Conservation (phyloP, 2,888 invertebrate species). For the Chrysopilus asiliformis region DNA sequence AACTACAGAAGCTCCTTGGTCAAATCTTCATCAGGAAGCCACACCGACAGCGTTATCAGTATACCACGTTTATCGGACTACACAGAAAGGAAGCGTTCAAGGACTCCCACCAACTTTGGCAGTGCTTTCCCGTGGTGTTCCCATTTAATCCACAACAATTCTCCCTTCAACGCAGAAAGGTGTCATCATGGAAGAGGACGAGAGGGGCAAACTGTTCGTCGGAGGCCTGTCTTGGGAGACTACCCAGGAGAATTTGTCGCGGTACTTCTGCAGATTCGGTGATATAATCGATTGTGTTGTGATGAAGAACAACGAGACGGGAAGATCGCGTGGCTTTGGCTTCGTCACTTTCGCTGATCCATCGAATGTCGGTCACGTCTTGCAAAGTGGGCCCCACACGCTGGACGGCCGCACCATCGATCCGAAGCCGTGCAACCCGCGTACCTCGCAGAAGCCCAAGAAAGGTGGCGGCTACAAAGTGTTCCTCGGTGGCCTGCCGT, state of each 20-base stretch:
- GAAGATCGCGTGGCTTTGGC: slow-evolving; percentile 89
- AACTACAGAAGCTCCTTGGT: too few relatives aligned
- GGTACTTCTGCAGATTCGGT: slow-evolving; percentile 85
- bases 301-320: slow-evolving; percentile 96
- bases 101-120: too few relatives aligned
- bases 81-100: too few relatives aligned
- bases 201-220: slow-evolving; percentile 74
- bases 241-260: slow-evolving; percentile 63
- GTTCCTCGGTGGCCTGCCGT: slow-evolving; percentile 92
- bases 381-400: slow-evolving; percentile 85
- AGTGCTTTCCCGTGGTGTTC: slow-evolving; percentile 6
- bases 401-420: slow-evolving; percentile 88
- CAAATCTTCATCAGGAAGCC: too few relatives aligned
- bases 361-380: slow-evolving; percentile 74
- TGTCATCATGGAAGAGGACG: slow-evolving; percentile 35
- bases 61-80: too few relatives aligned
- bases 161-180: slow-evolving; percentile 6
- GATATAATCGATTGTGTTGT: slow-evolving; percentile 96
- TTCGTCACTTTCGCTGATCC: slow-evolving; percentile 95
- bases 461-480: slow-evolving; percentile 87
- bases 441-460: slow-evolving; percentile 83
- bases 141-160: too few relatives aligned
- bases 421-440: slow-evolving; percentile 86
- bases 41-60: too few relatives aligned
- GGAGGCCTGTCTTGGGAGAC: slow-evolving; percentile 92